A percentile compares a stretch with the other conserved stretches of the same genome.
Conservation (phyloP, 2,113 vertebrate genomes). For the Gnathonemus echidnorhynchus region DNA sequence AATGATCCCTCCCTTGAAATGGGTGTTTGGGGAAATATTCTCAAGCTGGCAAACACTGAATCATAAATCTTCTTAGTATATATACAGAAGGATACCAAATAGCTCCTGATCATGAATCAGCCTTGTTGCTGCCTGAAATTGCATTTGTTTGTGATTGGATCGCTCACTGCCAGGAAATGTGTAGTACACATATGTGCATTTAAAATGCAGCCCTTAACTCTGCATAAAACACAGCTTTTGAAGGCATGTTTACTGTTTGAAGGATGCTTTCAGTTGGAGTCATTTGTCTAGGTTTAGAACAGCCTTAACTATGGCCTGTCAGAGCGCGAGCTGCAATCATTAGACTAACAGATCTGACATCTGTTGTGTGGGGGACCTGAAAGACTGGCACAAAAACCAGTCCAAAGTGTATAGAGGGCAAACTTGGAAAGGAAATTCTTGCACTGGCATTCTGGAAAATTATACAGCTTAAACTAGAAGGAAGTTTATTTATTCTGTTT, state of each 20-base stretch:
- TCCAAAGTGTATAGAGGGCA: background rate
- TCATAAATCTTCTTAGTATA: background rate
- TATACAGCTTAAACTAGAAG: background rate
- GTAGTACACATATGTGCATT: background rate
- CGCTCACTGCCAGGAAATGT: background rate
- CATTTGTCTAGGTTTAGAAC: conserved; percentile 16
- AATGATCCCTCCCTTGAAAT: background rate
- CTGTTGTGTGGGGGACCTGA: background rate
- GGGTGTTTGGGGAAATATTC: background rate
- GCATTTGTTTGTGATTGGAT: background rate
- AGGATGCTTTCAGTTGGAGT: conserved; percentile 1
- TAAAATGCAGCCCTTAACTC: background rate
- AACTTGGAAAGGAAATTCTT: background rate
- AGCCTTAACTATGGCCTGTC: conserved; percentile 10
- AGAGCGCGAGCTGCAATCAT: background rate
- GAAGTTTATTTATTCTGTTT: background rate
- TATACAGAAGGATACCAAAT: background rate
- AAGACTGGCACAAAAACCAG: no score
- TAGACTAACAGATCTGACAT: conserved; percentile 12
- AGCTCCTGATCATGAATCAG: background rate
- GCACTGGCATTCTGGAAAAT: background rate
- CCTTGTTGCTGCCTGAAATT: background rate
- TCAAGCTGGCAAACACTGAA: background rate
- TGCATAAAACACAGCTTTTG: background rate
- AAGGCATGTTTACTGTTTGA: background rate